These are phyloP conservation scores for Odontomyia ornata DNA, from an alignment of 2,888 invertebrate genomes.

Conservation along the genomic window DNA sequence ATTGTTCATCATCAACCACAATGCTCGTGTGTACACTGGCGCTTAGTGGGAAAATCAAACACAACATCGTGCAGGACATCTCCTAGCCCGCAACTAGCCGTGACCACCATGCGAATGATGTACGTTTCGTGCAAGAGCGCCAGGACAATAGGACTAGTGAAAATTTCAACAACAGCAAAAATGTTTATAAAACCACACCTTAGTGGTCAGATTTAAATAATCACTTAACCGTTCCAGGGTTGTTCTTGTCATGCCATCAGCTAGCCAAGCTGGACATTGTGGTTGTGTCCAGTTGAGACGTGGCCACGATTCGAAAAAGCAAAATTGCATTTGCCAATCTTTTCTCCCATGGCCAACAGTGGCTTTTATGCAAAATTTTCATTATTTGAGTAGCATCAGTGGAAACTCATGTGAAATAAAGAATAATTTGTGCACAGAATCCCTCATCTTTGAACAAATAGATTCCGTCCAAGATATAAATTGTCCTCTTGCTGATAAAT, in stretches of 20 bases:
- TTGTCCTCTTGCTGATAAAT: too few species aligned
- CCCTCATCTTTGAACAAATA: too few species aligned
- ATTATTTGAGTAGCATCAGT: too few species aligned
- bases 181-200: slow-evolving; percentile 29
- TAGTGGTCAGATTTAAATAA: slow-evolving; percentile 33
- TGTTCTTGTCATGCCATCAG: background rate
- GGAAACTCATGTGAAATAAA: too few species aligned
- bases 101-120: slow-evolving; percentile 21
- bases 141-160: background rate
- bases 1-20: slow-evolving; percentile 25
- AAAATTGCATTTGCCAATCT: too few species aligned
- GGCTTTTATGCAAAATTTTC: too few species aligned
- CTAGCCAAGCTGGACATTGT: too few species aligned
- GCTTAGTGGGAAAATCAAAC: slow-evolving; percentile 14
- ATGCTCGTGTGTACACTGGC: background rate
- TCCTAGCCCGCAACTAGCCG: background rate
- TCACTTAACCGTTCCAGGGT: slow-evolving; percentile 9
- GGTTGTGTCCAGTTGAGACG: too few species aligned
- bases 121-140: background rate
- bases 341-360: too few species aligned
- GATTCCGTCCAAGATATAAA: too few species aligned
- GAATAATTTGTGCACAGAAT: too few species aligned
- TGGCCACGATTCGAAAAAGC: too few species aligned
- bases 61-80: background rate
- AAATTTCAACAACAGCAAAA: slow-evolving; percentile 28